Evolutionary conservation across 2,888 invertebrate species (phyloP).

Genomic region (Stratiomys singularior): DNA sequence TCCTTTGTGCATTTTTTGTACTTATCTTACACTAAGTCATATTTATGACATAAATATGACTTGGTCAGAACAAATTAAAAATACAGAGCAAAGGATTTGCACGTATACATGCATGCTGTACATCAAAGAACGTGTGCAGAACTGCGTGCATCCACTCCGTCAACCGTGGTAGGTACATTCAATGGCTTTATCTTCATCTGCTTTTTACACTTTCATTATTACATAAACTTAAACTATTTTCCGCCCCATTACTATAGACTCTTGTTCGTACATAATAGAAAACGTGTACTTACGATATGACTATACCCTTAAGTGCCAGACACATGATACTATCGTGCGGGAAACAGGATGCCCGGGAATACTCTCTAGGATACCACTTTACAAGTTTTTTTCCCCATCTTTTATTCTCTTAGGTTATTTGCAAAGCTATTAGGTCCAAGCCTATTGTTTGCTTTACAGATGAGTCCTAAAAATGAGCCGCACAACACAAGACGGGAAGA

Average conservation of each 20-base stretch:
- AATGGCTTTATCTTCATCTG: background rate
- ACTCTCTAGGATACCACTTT: constrained; percentile 16
- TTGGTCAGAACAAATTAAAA: too few species aligned
- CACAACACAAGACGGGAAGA: background rate
- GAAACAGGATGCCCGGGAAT: background rate
- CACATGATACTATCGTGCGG: constrained; percentile 12
- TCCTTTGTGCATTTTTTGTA: too few species aligned
- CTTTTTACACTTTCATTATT: background rate
- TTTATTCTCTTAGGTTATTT: constrained; percentile 8
- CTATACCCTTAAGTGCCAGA: constrained; percentile 41
- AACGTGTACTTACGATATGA: constrained; percentile 17
- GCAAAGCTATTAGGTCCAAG: constrained; percentile 23
- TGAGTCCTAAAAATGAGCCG: background rate
- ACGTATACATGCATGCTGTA: too few species aligned
- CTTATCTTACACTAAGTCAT: too few species aligned
- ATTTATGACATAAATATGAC: too few species aligned
- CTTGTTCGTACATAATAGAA: constrained; percentile 5
- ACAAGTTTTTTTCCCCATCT: constrained; percentile 3
- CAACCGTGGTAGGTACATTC: too few species aligned
- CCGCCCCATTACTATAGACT: background rate
- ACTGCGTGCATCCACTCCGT: too few species aligned
- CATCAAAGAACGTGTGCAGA: too few species aligned
- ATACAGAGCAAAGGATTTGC: too few species aligned
- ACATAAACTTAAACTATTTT: constrained; percentile 3
- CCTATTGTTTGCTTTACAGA: constrained; percentile 17